Base-by-base conservation (phyloP, 2,797 vertebrate species). In the Mycteria americana region DNA sequence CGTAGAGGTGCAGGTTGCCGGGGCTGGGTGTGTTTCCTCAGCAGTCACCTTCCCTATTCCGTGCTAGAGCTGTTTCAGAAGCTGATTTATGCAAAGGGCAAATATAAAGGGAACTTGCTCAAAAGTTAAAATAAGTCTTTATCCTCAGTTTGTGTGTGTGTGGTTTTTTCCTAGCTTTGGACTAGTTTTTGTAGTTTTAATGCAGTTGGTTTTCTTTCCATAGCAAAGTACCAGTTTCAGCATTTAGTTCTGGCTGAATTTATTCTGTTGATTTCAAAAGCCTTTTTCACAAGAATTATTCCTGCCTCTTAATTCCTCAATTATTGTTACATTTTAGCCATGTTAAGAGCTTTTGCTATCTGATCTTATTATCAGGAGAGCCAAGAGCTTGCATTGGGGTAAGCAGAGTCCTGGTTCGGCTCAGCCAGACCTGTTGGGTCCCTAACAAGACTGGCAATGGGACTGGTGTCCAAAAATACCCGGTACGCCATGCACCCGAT, bases 111-210 rank as follows among this genome's bases (percentile, higher is more conserved):
- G 57, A 68, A 10, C 60, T 80, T 27, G 33, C 50, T 65, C 45
- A 18, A 6, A 62, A 70, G 86, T 33, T 84, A 12, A 45, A 41
- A 7, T 15, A 22, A n/a, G 22, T 25, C 27, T 69, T 73, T 62
- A 4, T 9, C 31, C 19, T 56, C 11, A 7, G 14, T 45, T 7
- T 70, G 54, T 33, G 22, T 2, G 0, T 4, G 5, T 21, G 24
- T 19, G 31, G 2, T 0, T 24, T 57, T 84, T 43, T 69, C 4
- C n/a, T 54, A 28, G 50, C 54, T 73, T 48, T 46, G 85, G 33
- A 11, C 37, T n/a, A 4, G 11, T 31, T 69, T 41, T 28, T 35
- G 2, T 24, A 37, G 19, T 9, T 62, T 48, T n/a, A 27, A 23
- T 43, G 50, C 53, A 5, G 13, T 23, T 43, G 19, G 31, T 18